These are phyloP conservation scores for Pipistrellus kuhlii DNA, from an alignment of 2,797 vertebrate species.

Conservation along the genomic window DNA sequence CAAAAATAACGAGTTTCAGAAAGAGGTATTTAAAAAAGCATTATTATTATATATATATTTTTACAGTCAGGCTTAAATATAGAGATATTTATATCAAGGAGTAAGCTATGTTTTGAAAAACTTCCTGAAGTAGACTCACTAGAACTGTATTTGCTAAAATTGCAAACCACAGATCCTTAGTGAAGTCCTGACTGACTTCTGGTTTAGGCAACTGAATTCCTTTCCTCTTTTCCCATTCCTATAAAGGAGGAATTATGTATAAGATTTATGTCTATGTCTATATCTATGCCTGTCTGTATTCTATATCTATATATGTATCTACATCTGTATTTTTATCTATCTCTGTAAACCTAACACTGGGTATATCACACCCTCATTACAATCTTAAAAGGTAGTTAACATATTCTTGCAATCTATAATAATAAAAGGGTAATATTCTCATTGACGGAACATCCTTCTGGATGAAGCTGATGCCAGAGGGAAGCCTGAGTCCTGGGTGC, in stretches of 20 bases:
- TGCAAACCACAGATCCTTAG: background rate
- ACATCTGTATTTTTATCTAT: no score
- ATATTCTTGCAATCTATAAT: background rate
- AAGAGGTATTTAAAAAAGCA: background rate
- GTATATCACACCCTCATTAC: background rate
- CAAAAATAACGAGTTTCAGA: background rate
- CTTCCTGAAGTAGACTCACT: background rate
- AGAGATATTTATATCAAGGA: background rate
- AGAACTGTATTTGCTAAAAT: slow-evolving; percentile 19
- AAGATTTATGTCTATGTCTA: background rate
- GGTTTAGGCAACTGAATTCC: background rate
- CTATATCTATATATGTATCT: background rate
- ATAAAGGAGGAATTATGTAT: background rate
- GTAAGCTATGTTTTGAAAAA: background rate
- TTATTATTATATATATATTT: background rate
- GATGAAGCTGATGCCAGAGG: no score
- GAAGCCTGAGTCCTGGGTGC: no score
- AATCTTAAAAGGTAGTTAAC: background rate
- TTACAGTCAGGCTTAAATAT: background rate
- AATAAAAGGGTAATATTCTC: no score
- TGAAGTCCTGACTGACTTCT: background rate
- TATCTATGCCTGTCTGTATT: background rate
- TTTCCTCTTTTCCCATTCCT: background rate
- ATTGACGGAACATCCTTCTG: no score
- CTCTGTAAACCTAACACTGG: background rate